Evolutionary conservation across 1,140 invertebrate species (phyloP).

Genomic region (Apis cerana): DNA sequence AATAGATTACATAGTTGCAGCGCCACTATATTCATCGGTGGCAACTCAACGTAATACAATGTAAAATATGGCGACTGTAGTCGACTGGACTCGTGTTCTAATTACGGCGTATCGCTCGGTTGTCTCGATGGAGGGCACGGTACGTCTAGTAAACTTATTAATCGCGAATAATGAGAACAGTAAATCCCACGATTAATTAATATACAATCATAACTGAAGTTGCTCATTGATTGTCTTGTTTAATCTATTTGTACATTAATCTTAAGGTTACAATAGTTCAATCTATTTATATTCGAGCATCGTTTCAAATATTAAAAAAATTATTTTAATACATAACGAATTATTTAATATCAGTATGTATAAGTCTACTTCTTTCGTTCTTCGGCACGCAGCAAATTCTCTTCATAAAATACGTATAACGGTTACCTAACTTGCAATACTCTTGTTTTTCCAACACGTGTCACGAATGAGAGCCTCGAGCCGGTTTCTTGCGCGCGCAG

Average conservation of each 20-base stretch:
- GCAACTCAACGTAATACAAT: conserved; percentile 57
- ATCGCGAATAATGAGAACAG: conserved; percentile 60
- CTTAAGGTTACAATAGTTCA: neutral
- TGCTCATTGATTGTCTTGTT: neutral
- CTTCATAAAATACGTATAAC: too few relatives aligned
- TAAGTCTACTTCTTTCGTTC: too few relatives aligned
- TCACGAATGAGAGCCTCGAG: neutral
- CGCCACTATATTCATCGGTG: conserved; percentile 29
- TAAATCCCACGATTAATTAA: conserved; percentile 60
- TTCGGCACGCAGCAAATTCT: too few relatives aligned
- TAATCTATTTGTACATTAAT: neutral
- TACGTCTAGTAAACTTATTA: conserved; percentile 60
- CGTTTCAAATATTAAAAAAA: too few relatives aligned
- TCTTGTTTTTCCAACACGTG: neutral
- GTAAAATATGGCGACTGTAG: conserved; percentile 61
- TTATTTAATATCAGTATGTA: too few relatives aligned
- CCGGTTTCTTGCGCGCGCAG: neutral
- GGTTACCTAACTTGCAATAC: neutral
- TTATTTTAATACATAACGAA: too few relatives aligned
- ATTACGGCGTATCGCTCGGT: conserved; percentile 58
- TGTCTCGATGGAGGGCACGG: conserved; percentile 47
- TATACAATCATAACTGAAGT: conserved; percentile 26
- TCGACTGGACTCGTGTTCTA: conserved; percentile 53
- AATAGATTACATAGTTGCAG: conserved; percentile 16
- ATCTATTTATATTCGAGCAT: neutral